Evolutionary conservation across 2,113 vertebrate species (phyloP), one percentile per base, ranked within the genome.

Genomic region (Charina bottae): DNA sequence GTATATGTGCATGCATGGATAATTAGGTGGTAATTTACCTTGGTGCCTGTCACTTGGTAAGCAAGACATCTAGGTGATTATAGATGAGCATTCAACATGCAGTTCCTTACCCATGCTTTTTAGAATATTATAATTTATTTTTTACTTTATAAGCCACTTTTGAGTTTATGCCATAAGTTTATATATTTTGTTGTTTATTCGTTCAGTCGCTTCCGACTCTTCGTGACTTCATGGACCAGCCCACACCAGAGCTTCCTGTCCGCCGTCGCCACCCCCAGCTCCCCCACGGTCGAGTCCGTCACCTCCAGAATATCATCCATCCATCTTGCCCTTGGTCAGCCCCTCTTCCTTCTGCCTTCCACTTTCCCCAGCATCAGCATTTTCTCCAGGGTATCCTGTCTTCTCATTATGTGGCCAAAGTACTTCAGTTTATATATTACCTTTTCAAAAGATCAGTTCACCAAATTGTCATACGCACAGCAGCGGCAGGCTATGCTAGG

Each of bases 131-230:
- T 87, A 21, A 7, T 56, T n/a, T 88, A 3, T 87, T 42, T 60
- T 87, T 87, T 58, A 58, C 26, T 24, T 84, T 90, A 17, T 49
- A 59, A 90, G 26, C 17, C 28, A 59, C 6, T 12, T 12, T 90
- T 90, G 89, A 84, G 15, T 90, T 59, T n/a, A 54, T 54, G 46
- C 54, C 62, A n/a, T n/a, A n/a, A n/a, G n/a, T n/a, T n/a, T n/a
- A n/a, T n/a, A n/a, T n/a, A n/a, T n/a, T n/a, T n/a, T n/a, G n/a
- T n/a, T n/a, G n/a, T n/a, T n/a, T n/a, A n/a, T n/a, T n/a, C n/a
- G n/a, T n/a, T n/a, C n/a, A n/a, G n/a, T n/a, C n/a, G n/a, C n/a
- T n/a, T n/a, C n/a, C n/a, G n/a, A n/a, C n/a, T n/a, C n/a, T n/a
- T n/a, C n/a, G n/a, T n/a, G n/a, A n/a, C n/a, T n/a, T n/a, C n/a